Percentiles rank a stretch among this genome's conserved stretches.
Conservation (phyloP, 1,140 invertebrate genomes). For the Nasonia longicornis region DNA sequence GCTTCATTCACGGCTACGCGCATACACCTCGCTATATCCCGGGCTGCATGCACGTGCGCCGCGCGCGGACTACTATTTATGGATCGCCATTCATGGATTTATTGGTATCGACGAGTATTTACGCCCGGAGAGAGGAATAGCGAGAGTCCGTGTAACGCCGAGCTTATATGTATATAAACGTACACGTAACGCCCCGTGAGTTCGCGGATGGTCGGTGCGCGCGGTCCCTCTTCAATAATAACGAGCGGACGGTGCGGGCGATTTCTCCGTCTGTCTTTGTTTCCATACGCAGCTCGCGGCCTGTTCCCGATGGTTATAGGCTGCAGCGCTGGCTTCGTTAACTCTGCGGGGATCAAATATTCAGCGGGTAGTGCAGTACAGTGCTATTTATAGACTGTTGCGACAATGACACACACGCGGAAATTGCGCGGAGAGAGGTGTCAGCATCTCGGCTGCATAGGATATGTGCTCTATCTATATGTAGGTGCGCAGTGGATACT, state of each 20-base stretch:
- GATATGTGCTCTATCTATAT: not conserved
- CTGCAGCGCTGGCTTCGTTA: not conserved
- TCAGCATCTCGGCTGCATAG: no score
- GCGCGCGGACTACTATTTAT: constrained; percentile 57
- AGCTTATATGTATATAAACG: not conserved
- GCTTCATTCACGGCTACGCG: constrained; percentile 39
- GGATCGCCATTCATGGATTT: constrained; percentile 59
- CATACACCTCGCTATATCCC: not conserved
- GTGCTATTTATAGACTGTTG: constrained; percentile 11
- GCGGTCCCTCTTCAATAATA: constrained; percentile 21
- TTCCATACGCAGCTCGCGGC: not conserved
- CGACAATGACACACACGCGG: constrained; percentile 10
- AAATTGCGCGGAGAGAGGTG: not conserved
- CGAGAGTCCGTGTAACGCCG: not conserved
- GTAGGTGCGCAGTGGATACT: not conserved
- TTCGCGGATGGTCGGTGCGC: not conserved
- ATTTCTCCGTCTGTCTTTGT: not conserved
- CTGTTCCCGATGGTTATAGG: not conserved
- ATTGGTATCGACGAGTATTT: constrained; percentile 55
- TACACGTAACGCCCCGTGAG: not conserved
- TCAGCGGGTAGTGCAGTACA: not conserved
- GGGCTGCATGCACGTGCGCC: constrained; percentile 26
- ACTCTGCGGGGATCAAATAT: constrained; percentile 14
- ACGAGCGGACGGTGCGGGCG: not conserved
- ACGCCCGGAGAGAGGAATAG: not conserved